Evolutionary conservation across 2,113 vertebrate genomes (phyloP).

Genomic region (Ictalurus punctatus): DNA sequence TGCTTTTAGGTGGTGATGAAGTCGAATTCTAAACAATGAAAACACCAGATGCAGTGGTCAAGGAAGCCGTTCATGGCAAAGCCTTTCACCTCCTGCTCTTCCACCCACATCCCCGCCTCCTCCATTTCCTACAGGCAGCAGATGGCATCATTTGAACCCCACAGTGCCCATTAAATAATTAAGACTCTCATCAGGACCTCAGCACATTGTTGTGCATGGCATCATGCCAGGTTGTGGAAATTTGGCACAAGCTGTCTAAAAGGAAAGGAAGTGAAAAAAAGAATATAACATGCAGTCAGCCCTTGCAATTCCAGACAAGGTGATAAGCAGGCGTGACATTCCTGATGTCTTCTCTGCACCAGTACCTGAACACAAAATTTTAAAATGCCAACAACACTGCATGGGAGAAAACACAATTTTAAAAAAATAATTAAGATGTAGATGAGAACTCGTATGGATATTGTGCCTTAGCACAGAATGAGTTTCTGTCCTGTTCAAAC

Average conservation of each 20-base stretch:
- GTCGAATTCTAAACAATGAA: slow-evolving; percentile 42
- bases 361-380: slow-evolving; percentile 26
- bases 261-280: slow-evolving; percentile 27
- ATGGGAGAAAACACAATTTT: neutral
- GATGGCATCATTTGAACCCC: slow-evolving; percentile 73
- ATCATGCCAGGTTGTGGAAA: slow-evolving; percentile 60
- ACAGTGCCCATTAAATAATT: slow-evolving; percentile 77
- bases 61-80: slow-evolving; percentile 38
- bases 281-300: slow-evolving; percentile 9
- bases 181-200: slow-evolving; percentile 75
- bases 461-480: neutral
- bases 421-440: neutral
- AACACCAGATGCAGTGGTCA: slow-evolving; percentile 51
- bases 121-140: slow-evolving; percentile 65
- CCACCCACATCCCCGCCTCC: slow-evolving; percentile 55
- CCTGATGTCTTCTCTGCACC: slow-evolving; percentile 58
- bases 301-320: slow-evolving; percentile 49
- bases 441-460: neutral
- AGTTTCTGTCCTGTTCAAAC: neutral
- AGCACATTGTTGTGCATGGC: slow-evolving; percentile 69
- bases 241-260: slow-evolving; percentile 56
- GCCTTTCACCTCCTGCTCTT: slow-evolving; percentile 36
- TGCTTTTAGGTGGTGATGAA: slow-evolving; percentile 39
- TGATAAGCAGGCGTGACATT: slow-evolving; percentile 55
- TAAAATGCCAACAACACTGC: neutral